Evolutionary conservation across 1,140 invertebrate species (phyloP).

Genomic region (Eufriesea mexicana): DNA sequence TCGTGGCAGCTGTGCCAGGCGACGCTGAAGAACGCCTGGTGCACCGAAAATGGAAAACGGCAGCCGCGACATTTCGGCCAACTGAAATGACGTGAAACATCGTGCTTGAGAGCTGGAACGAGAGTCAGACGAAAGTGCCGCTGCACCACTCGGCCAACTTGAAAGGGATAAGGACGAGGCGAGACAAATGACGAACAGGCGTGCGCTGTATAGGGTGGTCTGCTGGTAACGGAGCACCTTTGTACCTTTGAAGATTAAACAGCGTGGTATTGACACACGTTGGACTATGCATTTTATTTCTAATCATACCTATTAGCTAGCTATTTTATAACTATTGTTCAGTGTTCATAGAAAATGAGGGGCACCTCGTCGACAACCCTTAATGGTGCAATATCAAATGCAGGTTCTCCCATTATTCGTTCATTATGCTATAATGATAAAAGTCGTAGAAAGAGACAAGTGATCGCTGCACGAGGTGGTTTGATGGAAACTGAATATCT

Average conservation of each 20-base stretch:
- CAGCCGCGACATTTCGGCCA: conserved; percentile 12
- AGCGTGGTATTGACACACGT: background rate
- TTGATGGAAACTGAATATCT: too few relatives aligned
- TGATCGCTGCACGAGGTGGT: too few relatives aligned
- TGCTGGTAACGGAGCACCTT: background rate
- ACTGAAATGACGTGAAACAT: conserved; percentile 42
- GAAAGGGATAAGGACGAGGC: conserved; percentile 22
- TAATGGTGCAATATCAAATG: too few relatives aligned
- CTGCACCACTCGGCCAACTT: background rate
- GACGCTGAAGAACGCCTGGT: background rate
- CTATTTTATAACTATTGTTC: too few relatives aligned
- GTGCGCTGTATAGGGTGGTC: background rate
- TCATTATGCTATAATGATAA: too few relatives aligned
- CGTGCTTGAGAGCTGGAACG: background rate
- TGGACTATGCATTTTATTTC: too few relatives aligned
- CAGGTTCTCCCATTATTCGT: too few relatives aligned
- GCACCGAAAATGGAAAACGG: conserved; percentile 31
- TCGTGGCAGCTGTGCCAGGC: background rate
- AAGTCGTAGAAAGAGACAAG: too few relatives aligned
- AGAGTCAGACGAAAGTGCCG: conserved; percentile 18
- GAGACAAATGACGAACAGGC: conserved; percentile 14
- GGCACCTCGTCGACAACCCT: too few relatives aligned
- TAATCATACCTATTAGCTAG: too few relatives aligned
- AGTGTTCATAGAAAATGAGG: too few relatives aligned
- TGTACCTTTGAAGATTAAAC: background rate